phyloP scores from a whole-genome alignment of 2,113 vertebrate species.

The Epinephelus moara region DNA sequence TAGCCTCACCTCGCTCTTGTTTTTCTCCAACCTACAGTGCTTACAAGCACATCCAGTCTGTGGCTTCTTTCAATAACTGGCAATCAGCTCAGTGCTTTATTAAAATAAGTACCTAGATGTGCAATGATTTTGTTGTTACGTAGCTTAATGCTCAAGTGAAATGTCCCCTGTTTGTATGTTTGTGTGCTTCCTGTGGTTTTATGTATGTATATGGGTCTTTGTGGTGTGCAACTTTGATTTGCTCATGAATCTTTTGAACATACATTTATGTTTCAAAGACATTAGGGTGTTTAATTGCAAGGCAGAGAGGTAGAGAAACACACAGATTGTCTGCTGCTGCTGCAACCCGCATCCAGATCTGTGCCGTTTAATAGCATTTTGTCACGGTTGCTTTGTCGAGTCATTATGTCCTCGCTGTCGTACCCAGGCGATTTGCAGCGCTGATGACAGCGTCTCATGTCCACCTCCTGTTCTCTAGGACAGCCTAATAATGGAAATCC shows the following conservation, averaged over 20 bases:
- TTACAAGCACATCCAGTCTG: conserved; percentile 52
- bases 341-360: conserved; percentile 67
- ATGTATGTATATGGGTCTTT: conserved; percentile 51
- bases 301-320: conserved; percentile 2
- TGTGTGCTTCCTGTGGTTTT: conserved; percentile 51
- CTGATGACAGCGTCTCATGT: conserved; percentile 55
- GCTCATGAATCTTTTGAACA: conserved; percentile 59
- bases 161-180: conserved; percentile 41
- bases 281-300: conserved; percentile 27
- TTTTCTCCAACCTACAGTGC: conserved; percentile 69
- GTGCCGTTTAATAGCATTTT: conserved; percentile 43
- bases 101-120: conserved; percentile 19
- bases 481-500: conserved; percentile 61
- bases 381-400: conserved; percentile 45
- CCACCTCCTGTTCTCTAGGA: conserved; percentile 57
- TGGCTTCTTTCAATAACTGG: conserved; percentile 39
- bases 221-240: conserved; percentile 72
- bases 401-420: conserved; percentile 52
- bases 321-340: conserved; percentile 61
- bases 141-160: conserved; percentile 26
- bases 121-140: conserved; percentile 24
- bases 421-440: conserved; percentile 55
- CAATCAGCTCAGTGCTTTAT: conserved; percentile 40
- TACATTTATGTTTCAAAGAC: conserved; percentile 54
- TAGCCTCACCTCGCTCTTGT: conserved; percentile 67